Conservation (phyloP, 1,140 invertebrate species). For the Coelopa frigida region DNA sequence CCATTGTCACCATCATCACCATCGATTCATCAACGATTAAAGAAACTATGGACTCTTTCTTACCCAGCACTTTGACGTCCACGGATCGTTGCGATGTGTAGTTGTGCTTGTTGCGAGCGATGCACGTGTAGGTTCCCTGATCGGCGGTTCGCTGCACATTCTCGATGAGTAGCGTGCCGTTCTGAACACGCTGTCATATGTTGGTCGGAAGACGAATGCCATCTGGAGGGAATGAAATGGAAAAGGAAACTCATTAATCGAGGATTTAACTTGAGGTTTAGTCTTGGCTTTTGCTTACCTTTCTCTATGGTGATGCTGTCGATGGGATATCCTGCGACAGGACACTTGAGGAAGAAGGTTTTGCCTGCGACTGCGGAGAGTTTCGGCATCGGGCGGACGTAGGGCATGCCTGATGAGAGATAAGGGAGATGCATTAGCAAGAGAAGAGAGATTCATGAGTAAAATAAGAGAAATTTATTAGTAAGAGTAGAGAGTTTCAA, state of each 20-base stretch:
- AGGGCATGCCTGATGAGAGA: slow-evolving; percentile 58
- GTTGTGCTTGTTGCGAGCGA: slow-evolving; percentile 56
- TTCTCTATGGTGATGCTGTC: slow-evolving; percentile 58
- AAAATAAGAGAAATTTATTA: no score
- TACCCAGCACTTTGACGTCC: slow-evolving; percentile 53
- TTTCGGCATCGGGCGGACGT: slow-evolving; percentile 59
- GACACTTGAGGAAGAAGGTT: slow-evolving; percentile 57
- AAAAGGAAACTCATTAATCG: no score
- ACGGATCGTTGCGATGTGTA: slow-evolving; percentile 51
- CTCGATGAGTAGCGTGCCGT: slow-evolving; percentile 58
- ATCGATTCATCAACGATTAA: no score
- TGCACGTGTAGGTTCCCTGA: slow-evolving; percentile 61
- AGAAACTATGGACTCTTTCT: no score
- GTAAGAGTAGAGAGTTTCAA: no score
- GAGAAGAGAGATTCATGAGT: no score
- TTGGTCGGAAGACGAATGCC: slow-evolving; percentile 57
- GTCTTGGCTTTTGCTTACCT: slow-evolving; percentile 46
- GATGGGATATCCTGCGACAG: slow-evolving; percentile 64
- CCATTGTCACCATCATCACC: no score
- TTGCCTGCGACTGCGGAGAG: slow-evolving; percentile 63
- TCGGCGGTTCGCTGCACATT: slow-evolving; percentile 58
- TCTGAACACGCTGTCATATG: slow-evolving; percentile 58
- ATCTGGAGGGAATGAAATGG: slow-evolving; percentile 48
- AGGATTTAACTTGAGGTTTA: no score
- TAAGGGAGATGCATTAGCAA: no score